Evolutionary conservation across 2,888 invertebrate species (phyloP).

Genomic region (Hydropsyche betteni): DNA sequence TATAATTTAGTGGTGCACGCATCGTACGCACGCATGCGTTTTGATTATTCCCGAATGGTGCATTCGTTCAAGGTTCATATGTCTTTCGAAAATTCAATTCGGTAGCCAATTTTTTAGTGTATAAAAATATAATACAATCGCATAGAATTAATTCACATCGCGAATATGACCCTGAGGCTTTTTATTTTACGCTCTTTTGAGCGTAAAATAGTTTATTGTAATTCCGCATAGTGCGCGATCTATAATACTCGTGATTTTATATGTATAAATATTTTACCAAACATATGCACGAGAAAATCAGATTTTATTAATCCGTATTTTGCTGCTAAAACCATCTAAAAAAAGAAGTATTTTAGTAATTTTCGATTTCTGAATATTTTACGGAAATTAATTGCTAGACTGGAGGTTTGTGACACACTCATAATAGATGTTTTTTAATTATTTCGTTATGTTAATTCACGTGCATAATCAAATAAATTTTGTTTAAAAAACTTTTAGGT

Average conservation of each 20-base stretch:
- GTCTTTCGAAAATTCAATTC: not conserved
- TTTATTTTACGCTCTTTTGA: slow-evolving; percentile 20
- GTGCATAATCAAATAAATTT: slow-evolving; percentile 18
- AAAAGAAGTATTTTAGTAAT: not conserved
- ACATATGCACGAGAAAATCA: not conserved
- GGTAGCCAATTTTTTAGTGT: no score
- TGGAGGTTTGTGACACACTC: slow-evolving; percentile 1
- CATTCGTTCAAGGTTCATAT: not conserved
- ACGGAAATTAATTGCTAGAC: not conserved
- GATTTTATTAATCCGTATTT: not conserved
- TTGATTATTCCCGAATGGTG: not conserved
- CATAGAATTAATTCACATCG: slow-evolving; percentile 3
- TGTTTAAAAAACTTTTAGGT: not conserved
- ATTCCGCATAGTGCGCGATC: not conserved
- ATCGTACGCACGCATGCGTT: slow-evolving; percentile 11
- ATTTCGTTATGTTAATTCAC: slow-evolving; percentile 18
- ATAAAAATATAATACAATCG: no score
- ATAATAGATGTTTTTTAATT: slow-evolving; percentile 21
- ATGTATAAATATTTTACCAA: no score
- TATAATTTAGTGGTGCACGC: not conserved
- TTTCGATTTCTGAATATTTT: slow-evolving; percentile 7
- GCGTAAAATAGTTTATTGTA: slow-evolving; percentile 21
- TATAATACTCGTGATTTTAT: not conserved
- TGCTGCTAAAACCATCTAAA: not conserved
- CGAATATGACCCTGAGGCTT: slow-evolving; percentile 14